Conservation (phyloP, 2,888 invertebrate species). For the Tenthredo scrophulariae region DNA sequence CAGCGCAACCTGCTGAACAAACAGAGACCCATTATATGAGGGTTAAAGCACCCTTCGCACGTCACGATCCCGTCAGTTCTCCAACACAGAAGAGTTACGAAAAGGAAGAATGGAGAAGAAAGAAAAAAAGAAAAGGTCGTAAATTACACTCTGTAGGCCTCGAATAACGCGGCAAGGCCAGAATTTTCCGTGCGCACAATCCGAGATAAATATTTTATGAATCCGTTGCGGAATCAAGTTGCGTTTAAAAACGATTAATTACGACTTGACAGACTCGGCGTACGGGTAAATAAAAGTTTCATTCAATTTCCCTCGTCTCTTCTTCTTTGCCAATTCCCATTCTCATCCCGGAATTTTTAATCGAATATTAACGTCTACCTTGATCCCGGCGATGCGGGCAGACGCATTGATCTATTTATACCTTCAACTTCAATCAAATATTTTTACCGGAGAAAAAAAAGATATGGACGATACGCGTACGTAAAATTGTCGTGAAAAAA, state of each 20-base stretch:
- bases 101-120: conserved; percentile 5
- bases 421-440: neutral
- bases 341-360: neutral
- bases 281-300: neutral
- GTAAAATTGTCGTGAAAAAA: neutral
- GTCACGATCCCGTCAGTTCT: conserved; percentile 6
- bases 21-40: conserved; percentile 34
- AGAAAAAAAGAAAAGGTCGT: neutral
- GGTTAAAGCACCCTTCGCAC: conserved; percentile 38
- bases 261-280: neutral
- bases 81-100: neutral
- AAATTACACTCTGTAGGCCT: conserved; percentile 1
- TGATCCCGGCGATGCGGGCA: too few species aligned
- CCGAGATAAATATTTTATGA: conserved; percentile 2
- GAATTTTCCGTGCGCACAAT: neutral
- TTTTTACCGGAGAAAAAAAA: neutral
- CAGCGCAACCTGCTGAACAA: conserved; percentile 16
- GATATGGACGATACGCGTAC: neutral
- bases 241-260: conserved; percentile 20
- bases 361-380: neutral
- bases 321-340: neutral
- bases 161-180: neutral
- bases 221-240: neutral
- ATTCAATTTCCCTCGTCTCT: neutral
- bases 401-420: neutral